A percentile compares a stretch with the other conserved stretches of the same genome.
These are phyloP conservation scores for Anser cygnoides DNA, from an alignment of 2,113 vertebrate genomes.

Conservation along the genomic window DNA sequence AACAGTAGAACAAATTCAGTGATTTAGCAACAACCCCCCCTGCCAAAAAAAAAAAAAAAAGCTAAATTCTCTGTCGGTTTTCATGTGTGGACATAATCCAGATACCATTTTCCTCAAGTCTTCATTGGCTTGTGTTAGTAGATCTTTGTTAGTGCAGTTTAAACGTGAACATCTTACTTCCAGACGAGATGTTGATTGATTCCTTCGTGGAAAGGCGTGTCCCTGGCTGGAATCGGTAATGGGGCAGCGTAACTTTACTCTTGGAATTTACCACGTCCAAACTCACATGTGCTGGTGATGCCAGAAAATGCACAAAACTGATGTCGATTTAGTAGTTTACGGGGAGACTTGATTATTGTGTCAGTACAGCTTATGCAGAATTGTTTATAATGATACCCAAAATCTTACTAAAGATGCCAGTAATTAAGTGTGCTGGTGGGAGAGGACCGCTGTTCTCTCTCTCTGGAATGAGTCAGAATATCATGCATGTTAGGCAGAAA, in stretches of 20 bases:
- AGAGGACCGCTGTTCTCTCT: not conserved
- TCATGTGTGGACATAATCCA: not conserved
- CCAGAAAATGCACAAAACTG: not conserved
- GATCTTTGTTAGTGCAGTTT: constrained; percentile 21
- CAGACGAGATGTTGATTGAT: not conserved
- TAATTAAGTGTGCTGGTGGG: not conserved
- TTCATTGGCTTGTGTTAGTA: not conserved
- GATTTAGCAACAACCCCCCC: not conserved
- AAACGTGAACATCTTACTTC: constrained; percentile 26
- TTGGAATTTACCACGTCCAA: not conserved
- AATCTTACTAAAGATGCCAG: not conserved
- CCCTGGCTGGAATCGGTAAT: not conserved
- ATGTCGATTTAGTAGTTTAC: not conserved
- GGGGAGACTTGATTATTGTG: not conserved
- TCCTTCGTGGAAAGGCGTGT: not conserved
- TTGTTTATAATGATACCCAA: not conserved
- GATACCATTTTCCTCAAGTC: constrained; percentile 28
- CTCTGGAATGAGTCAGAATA: not conserved
- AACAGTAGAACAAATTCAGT: not conserved
- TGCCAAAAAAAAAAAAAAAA: not conserved
- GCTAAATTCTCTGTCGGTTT: not conserved
- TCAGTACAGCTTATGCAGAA: not conserved
- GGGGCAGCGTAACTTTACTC: not conserved
- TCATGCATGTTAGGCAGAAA: not conserved
- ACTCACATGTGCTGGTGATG: not conserved